Evolutionary conservation across 1,140 invertebrate species (phyloP).

Genomic region (Lamellibrachia luymesi): DNA sequence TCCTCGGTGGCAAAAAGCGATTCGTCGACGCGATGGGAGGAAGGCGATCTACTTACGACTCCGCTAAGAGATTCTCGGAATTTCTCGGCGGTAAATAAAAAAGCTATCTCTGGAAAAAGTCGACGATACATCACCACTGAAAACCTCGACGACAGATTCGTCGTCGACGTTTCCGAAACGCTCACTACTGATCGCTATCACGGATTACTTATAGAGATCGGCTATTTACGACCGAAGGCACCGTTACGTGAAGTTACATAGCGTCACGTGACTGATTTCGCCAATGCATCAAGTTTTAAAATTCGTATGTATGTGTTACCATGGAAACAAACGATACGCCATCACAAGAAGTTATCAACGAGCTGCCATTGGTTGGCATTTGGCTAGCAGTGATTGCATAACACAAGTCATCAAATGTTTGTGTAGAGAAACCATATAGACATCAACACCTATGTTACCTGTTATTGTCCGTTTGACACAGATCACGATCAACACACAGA

Average conservation of each 20-base stretch:
- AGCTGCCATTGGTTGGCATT: background rate
- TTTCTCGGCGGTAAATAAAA: constrained; percentile 35
- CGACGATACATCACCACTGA: constrained; percentile 21
- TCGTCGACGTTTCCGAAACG: background rate
- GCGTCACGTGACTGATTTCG: background rate
- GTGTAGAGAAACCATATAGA: background rate
- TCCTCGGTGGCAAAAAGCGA: constrained; percentile 33
- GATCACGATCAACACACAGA: background rate
- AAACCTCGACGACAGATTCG: background rate
- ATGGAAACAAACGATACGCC: background rate
- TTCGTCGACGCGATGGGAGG: constrained; percentile 32
- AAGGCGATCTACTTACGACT: constrained; percentile 29
- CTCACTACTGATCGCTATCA: background rate
- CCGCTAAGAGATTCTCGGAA: constrained; percentile 40
- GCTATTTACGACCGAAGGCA: background rate
- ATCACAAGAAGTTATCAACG: background rate
- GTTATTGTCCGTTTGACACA: too few relatives aligned
- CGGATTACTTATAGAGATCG: background rate
- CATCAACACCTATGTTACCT: background rate
- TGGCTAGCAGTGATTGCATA: background rate
- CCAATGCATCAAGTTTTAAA: background rate
- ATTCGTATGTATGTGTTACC: background rate
- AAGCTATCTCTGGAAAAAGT: constrained; percentile 28
- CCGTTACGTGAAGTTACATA: background rate
- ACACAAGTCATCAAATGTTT: background rate